Evolutionary conservation across 2,888 invertebrate species (phyloP).

Genomic region (Urechis unicinctus): DNA sequence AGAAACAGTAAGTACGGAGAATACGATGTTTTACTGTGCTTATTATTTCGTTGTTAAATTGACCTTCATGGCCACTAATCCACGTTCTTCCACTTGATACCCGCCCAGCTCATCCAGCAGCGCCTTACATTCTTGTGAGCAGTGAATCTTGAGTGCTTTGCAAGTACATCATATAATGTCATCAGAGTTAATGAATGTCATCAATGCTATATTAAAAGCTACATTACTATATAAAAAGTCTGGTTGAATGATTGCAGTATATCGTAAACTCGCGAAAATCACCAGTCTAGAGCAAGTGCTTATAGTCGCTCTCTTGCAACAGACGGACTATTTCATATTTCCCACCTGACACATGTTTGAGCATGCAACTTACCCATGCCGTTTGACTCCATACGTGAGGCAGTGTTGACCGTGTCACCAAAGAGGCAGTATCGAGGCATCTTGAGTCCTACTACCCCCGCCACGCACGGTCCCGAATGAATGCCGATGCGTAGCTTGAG

Average conservation of each 20-base stretch:
- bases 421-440: no score
- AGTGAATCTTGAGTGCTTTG: slow-evolving; percentile 49
- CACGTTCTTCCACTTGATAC: slow-evolving; percentile 47
- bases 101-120: slow-evolving; percentile 49
- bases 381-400: no score
- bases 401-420: no score
- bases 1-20: neutral
- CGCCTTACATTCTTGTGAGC: slow-evolving; percentile 40
- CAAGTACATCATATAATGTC: neutral
- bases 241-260: neutral
- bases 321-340: no score
- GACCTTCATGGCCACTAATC: slow-evolving; percentile 51
- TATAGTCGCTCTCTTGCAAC: no score
- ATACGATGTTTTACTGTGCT: neutral
- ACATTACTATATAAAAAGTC: slow-evolving; percentile 17
- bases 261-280: no score
- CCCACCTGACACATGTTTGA: no score
- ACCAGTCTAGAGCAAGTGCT: no score
- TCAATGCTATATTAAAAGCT: neutral
- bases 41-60: neutral
- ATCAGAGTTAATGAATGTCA: neutral
- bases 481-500: slow-evolving; percentile 86
- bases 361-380: no score
- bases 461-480: no score
- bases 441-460: no score